A percentile compares a stretch with the other conserved stretches of the same genome.
Conservation (phyloP, 2,888 invertebrate species). For the Tryphoninae sp. region DNA sequence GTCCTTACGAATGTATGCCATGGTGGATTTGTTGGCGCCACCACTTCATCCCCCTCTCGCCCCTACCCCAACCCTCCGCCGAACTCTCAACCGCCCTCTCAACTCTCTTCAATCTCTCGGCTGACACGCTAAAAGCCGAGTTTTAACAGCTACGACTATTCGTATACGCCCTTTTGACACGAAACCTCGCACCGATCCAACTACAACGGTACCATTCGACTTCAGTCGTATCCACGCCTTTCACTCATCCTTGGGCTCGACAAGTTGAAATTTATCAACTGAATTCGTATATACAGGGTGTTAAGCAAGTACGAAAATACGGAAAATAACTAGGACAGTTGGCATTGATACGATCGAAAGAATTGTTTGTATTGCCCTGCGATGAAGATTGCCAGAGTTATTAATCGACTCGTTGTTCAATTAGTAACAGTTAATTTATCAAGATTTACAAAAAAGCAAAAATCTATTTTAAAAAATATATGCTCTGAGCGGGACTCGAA, state of each 20-base stretch:
- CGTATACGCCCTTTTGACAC: slow-evolving; percentile 56
- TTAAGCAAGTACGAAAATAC: too few relatives aligned
- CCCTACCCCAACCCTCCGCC: background rate
- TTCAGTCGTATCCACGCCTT: slow-evolving; percentile 32
- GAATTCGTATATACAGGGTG: background rate
- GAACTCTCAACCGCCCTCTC: background rate
- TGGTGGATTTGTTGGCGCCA: slow-evolving; percentile 31
- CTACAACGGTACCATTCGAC: slow-evolving; percentile 43
- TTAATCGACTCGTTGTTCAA: too few relatives aligned
- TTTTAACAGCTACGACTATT: slow-evolving; percentile 22
- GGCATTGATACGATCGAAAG: too few relatives aligned
- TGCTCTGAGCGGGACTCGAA: too few relatives aligned
- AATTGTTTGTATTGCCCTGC: too few relatives aligned
- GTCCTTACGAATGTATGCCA: slow-evolving; percentile 23
- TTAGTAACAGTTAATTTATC: too few relatives aligned
- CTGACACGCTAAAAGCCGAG: too few relatives aligned
- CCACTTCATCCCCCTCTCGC: slow-evolving; percentile 10
- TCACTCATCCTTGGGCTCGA: slow-evolving; percentile 25
- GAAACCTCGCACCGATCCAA: slow-evolving; percentile 46
- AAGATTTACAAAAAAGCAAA: too few relatives aligned
- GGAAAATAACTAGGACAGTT: too few relatives aligned
- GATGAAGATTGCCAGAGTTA: too few relatives aligned
- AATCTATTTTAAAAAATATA: too few relatives aligned
- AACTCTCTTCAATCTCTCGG: too few relatives aligned
- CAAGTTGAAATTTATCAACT: slow-evolving; percentile 11